Evolutionary conservation across 2,113 vertebrate genomes (phyloP).

Genomic region (Peromyscus leucopus): DNA sequence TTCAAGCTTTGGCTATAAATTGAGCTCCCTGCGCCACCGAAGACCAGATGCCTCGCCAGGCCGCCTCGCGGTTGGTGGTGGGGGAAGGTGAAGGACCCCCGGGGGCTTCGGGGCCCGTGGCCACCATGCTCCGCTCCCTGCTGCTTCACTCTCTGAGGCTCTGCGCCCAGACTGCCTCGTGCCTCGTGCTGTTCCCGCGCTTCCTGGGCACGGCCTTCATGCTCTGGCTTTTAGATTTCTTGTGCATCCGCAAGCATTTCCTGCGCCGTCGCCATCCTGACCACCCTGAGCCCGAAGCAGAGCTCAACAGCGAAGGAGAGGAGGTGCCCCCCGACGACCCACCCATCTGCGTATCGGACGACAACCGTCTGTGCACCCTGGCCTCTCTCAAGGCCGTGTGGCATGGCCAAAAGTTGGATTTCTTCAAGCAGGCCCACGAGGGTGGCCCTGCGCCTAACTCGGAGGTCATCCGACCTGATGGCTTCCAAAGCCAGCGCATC

Average conservation of each 20-base stretch:
- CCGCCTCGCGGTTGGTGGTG: constrained; percentile 76
- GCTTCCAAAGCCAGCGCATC: constrained; percentile 90
- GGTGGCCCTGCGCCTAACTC: constrained; percentile 95
- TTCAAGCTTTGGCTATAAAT: constrained; percentile 97
- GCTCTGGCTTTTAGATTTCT: constrained; percentile 98
- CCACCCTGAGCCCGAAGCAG: constrained; percentile 70
- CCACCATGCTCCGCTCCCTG: constrained; percentile 93
- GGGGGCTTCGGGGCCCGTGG: constrained; percentile 76
- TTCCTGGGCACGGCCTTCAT: constrained; percentile 96
- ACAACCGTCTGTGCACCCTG: constrained; percentile 97
- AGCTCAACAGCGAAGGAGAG: constrained; percentile 77
- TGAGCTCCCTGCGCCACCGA: constrained; percentile 88
- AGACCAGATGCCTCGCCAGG: constrained; percentile 90
- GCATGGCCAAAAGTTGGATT: constrained; percentile 98
- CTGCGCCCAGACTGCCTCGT: constrained; percentile 94
- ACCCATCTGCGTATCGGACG: constrained; percentile 96
- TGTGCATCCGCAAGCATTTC: constrained; percentile 96
- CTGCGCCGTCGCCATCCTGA: constrained; percentile 88
- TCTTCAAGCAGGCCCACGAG: constrained; percentile 96
- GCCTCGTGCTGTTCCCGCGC: constrained; percentile 96
- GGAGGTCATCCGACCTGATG: constrained; percentile 94
- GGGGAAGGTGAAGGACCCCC: constrained; percentile 64
- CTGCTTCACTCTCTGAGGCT: constrained; percentile 92
- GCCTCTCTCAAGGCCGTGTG: constrained; percentile 98
- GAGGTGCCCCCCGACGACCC: constrained; percentile 92